Base-by-base conservation (phyloP, 1,140 invertebrate genomes). In the Drosophila busckii region DNA sequence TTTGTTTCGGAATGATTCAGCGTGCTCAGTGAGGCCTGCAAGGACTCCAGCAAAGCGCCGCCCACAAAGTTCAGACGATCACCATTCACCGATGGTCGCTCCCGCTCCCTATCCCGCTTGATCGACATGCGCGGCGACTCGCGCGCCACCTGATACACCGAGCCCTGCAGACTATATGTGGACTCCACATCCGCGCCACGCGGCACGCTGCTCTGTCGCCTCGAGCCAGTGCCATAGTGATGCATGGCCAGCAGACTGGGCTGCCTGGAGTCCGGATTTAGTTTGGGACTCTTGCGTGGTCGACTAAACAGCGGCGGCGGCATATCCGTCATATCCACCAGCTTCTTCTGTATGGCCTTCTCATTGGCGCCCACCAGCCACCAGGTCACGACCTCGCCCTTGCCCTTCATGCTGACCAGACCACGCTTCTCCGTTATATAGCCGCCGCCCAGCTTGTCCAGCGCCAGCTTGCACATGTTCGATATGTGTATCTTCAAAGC, bases 401-500 rank as follows among this genome's bases (percentile, higher is more conserved):
- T 97, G 4, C 95, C 97, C 89, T 99, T 98, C 91, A 98, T 94
- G 34, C 92, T 89, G 19, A 98, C 93, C 1, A 93, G 83, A 7
- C 97, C 97, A 7, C 97, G 90, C 25, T 96, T 93, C 84, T 96
- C 93, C 2, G 94, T 90, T 1, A 92, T 89, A 78, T 97, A 97
- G 8, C 96, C 96, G 5, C 68, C 69, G 1, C 96, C 96, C 19
- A 98, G 89, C 85, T 95, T 93, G 63, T 96, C 94, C 12, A 98
- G 87, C 0, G 94, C 90, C n/a, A 91, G 88, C 82, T 95, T 96
- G 80, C 95, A 96, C 37, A 94, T 92, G 2, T 89, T 87, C 71
- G 95, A 97, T 75, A 97, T 97, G 88, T 98, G 97, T 62, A 98
- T 98, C 86, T 93, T 94, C 4, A 97, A 88, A 1, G 97, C 93